Conservation (phyloP, 2,888 invertebrate species). For the Vannuccia rotundouncinata region DNA sequence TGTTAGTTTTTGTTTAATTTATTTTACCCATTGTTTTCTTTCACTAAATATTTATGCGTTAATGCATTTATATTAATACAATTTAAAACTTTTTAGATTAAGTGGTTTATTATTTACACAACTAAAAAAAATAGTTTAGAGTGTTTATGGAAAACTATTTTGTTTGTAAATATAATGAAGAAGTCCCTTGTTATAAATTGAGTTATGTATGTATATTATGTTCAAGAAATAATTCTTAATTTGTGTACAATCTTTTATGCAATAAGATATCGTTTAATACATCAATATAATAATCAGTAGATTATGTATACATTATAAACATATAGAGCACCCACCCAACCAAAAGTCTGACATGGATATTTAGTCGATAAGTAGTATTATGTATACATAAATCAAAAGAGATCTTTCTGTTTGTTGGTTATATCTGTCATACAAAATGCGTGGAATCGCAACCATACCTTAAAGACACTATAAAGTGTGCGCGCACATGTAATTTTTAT, state of each 20-base stretch:
- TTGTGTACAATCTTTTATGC: conserved; percentile 13
- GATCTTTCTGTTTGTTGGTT: neutral
- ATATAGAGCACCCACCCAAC: neutral
- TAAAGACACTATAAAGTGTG: neutral
- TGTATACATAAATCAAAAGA: neutral
- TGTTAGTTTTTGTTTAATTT: no score
- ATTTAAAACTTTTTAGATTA: no score
- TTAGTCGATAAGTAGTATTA: neutral
- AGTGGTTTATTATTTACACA: no score
- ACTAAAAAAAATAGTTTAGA: no score
- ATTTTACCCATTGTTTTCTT: no score
- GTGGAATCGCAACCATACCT: neutral
- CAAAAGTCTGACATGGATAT: neutral
- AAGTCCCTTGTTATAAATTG: neutral
- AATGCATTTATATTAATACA: no score
- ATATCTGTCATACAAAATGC: neutral
- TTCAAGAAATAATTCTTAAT: neutral
- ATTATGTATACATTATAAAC: neutral
- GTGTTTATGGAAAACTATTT: no score
- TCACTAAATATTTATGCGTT: no score
- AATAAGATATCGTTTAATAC: neutral
- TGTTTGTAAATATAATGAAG: no score
- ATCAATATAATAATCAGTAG: neutral
- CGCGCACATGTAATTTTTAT: neutral
- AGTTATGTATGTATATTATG: neutral